Base-by-base conservation (phyloP, 53 echinoderm and acorn worm genomes). In the Mesocentrotus franciscanus region DNA sequence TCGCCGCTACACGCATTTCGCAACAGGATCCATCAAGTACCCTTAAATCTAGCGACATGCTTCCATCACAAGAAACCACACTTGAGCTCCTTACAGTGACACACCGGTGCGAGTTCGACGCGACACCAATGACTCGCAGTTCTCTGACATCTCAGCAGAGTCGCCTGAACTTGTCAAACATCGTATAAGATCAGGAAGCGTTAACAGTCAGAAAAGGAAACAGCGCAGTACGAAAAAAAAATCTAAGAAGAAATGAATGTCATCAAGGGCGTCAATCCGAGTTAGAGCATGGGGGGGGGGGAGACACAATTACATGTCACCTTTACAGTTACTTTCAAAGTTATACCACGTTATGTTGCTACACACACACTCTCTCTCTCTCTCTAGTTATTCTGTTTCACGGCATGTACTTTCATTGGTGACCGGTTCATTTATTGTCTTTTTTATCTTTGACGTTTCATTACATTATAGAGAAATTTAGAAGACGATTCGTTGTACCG, bases 151-250 rank as follows among this genome's bases (percentile, higher is more conserved):
- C 17, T 78, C 78, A 36, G 35, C 35, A 11, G 78, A 78, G 18
- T 78, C 78, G 12, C 78, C 78, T 35, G 78, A 78, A 36, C 13
- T 78, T 74, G 74, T 27, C 17, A 14, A 36, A 78, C 36, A 12
- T 78, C 78, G 36, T 36, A 16, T 78, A 78, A 35, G 78, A 78
- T 78, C 78, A 13, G 78, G 36, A 36, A 78, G 74, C 74, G 74
- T 74, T 12, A 30, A 29, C 27, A 74, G 35, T 36, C 78, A 35
- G 18, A 78, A 78, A 36, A 36, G 78, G 36, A 78, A 78, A 36
- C 15, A 78, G 78, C 8, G 18, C 34, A 11, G 36, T 7, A 78
- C 15, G n/a, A 16, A 78, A 78, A 78, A 15, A 35, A 35, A 34
- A 17, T 35, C 34, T 5, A 78, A 78, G 34, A 78, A 78, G 18